Conservation (phyloP, 2,797 vertebrate species). For the Graptemys geographica region DNA sequence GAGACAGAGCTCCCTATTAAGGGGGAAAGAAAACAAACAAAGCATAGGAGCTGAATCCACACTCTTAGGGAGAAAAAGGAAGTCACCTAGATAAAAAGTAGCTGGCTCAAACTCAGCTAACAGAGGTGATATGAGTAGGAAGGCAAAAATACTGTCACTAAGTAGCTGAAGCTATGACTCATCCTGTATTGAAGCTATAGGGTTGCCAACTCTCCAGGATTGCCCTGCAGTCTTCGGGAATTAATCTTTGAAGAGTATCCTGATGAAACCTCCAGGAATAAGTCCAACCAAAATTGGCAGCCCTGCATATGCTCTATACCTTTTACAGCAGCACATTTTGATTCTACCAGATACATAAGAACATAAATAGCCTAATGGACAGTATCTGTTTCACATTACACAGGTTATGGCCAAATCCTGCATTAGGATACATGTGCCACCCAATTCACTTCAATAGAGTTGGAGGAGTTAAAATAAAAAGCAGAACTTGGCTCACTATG, state of each 20-base stretch:
- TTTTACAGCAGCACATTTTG: no score
- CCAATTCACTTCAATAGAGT: rapidly evolving
- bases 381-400: background rate
- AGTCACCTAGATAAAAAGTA: constrained; percentile 43
- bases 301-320: no score
- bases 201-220: no score
- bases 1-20: constrained; percentile 18
- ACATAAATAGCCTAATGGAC: background rate
- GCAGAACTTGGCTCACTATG: background rate
- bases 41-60: constrained; percentile 5
- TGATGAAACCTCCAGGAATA: no score
- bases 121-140: background rate
- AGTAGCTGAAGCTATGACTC: background rate
- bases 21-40: constrained; percentile 32
- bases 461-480: background rate
- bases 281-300: no score
- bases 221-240: no score
- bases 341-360: no score
- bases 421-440: background rate
- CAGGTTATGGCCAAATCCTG: background rate
- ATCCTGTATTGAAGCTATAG: background rate
- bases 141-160: background rate
- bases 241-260: no score
- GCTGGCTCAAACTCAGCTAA: background rate
- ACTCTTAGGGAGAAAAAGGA: background rate